phyloP scores from a whole-genome alignment of 2,888 invertebrate species.

The Meandrusa payeni region DNA sequence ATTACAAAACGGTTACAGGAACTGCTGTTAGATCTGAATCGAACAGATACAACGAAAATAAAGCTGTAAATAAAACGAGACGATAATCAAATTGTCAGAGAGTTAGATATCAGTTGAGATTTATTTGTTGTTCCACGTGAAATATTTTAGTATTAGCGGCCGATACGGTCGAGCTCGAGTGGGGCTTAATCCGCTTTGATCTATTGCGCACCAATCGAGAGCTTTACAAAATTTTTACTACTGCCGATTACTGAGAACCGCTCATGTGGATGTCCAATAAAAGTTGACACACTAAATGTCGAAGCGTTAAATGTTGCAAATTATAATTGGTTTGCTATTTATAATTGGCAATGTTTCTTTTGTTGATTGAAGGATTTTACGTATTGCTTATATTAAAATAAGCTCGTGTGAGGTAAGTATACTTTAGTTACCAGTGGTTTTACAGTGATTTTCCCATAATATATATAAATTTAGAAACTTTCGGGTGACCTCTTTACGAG shows the following conservation, averaged over 20 bases:
- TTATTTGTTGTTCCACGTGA: conserved; percentile 21
- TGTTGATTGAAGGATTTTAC: too few relatives aligned
- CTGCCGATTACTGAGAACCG: not conserved
- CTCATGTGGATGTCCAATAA: not conserved
- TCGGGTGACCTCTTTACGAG: too few relatives aligned
- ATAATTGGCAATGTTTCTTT: too few relatives aligned
- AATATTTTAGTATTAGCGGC: conserved; percentile 21
- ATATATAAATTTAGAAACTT: too few relatives aligned
- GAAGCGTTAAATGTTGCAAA: too few relatives aligned
- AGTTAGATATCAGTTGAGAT: conserved; percentile 14
- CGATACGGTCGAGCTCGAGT: not conserved
- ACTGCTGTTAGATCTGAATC: not conserved
- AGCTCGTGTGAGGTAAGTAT: too few relatives aligned
- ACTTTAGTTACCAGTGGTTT: too few relatives aligned
- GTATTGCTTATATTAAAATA: too few relatives aligned
- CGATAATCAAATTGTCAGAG: conserved; percentile 11
- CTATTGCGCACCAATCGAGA: conserved; percentile 14
- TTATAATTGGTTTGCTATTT: too few relatives aligned
- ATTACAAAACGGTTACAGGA: too few relatives aligned
- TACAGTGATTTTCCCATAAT: too few relatives aligned
- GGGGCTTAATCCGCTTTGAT: conserved; percentile 16
- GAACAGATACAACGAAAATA: conserved; percentile 1
- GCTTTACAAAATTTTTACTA: conserved; percentile 9
- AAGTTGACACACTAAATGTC: not conserved
- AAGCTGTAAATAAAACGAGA: conserved; percentile 9